Evolutionary conservation across 2,797 vertebrate genomes (phyloP), one percentile per base, ranked within the genome.

Genomic region (Myripristis murdjan): DNA sequence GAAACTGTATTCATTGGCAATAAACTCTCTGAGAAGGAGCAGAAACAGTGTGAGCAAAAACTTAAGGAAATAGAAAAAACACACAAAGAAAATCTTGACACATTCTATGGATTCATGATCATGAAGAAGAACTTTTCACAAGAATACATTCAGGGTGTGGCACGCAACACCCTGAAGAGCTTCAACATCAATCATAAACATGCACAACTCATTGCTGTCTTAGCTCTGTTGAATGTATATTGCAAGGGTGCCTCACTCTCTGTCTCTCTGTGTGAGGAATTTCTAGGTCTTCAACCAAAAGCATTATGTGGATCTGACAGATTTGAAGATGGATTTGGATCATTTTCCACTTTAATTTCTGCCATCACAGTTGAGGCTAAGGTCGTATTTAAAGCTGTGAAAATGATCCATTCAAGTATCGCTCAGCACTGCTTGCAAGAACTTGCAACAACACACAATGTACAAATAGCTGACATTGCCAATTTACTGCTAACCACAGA

Each of bases 31-130:
- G 77, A 81, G 0, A 70, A 2, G 3, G 93, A 94, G 43, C 72
- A 90, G 76, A 69, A 54, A 47, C 62, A 37, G 51, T 93, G 93
- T 81, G 74, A 88, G 41, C 73, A 86, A 43, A 92, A 91, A 77
- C 70, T 91, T 3, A 14, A 66, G 1, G 89, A 92, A 79, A 90
- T 93, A 10, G 82, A 92, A 47, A 85, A 73, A 65, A 81, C 37
- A 2, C 22, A 91, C 60, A 77, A 63, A n/a, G n/a, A n/a, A 15
- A 85, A 94, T 52, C 41, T 78, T 23, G 83, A 90, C 57, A 94
- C 91, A 0, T 94, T 94, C 41, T 93, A 93, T 81, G 93, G 87
- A 12, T 94, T 94, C 66, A 94, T 94, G 93, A 87, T 93, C 52
- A 89, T 93, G 83, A 94, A 93, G 75, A 87, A 68, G 15, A 91